These are phyloP conservation scores for Drosophila mercatorum DNA, from an alignment of 2,888 invertebrate species.

Conservation along the genomic window DNA sequence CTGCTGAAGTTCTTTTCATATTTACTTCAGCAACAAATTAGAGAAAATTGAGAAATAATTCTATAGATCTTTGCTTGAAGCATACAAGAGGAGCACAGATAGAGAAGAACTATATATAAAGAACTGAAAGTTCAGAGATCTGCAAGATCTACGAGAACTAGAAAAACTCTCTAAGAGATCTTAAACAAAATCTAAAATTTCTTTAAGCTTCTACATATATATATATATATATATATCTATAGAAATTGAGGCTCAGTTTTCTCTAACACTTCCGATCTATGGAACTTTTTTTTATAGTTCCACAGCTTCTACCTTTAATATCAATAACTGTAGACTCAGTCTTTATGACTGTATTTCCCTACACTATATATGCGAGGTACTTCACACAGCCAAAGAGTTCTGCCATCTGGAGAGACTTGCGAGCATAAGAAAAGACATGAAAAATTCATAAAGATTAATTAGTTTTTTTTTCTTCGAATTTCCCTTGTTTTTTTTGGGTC, in stretches of 20 bases:
- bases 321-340: too few species aligned
- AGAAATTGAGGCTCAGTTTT: too few species aligned
- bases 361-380: not conserved
- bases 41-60: not conserved
- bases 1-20: not conserved
- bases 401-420: slow-evolving; percentile 15
- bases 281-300: too few species aligned
- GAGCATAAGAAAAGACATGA: slow-evolving; percentile 22
- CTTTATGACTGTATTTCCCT: too few species aligned
- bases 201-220: too few species aligned
- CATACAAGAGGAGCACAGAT: not conserved
- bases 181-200: too few species aligned
- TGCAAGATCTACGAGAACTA: too few species aligned
- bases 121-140: too few species aligned
- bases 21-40: not conserved
- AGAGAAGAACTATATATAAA: not conserved
- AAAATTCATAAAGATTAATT: slow-evolving; percentile 65
- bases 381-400: slow-evolving; percentile 14
- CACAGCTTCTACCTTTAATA: too few species aligned
- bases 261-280: too few species aligned
- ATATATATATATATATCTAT: too few species aligned
- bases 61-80: not conserved
- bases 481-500: slow-evolving; percentile 12
- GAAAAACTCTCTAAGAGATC: too few species aligned
- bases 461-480: slow-evolving; percentile 43